These are phyloP conservation scores for Paragorgia papillata DNA, from an alignment of 92 coral and sea anemone genomes.

Conservation along the genomic window DNA sequence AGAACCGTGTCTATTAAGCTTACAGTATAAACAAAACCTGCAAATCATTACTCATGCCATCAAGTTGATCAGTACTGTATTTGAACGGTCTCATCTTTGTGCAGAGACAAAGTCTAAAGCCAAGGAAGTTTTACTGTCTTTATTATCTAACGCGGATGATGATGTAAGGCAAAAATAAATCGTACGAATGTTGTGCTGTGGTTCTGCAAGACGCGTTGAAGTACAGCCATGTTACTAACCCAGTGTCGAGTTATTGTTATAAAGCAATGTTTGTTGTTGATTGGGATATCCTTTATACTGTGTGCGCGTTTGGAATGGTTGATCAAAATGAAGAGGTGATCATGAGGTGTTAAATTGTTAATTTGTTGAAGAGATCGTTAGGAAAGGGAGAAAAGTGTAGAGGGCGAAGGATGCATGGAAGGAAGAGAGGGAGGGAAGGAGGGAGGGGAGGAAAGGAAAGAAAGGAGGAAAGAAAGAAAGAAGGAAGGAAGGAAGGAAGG, in stretches of 20 bases:
- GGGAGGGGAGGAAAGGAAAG: neutral
- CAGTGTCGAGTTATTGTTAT: slow-evolving; percentile 75
- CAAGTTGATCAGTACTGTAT: slow-evolving; percentile 61
- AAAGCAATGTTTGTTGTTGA: slow-evolving; percentile 74
- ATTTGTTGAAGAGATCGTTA: neutral
- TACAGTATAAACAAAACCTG: slow-evolving; percentile 77
- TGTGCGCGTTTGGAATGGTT: slow-evolving; percentile 88
- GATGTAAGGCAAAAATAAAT: slow-evolving; percentile 9
- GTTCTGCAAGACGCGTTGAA: slow-evolving; percentile 75
- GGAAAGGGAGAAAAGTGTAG: neutral
- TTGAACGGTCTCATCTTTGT: neutral
- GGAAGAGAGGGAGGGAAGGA: neutral
- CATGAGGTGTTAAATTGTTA: too few species aligned
- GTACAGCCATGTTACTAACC: slow-evolving; percentile 90
- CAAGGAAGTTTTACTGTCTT: slow-evolving; percentile 26
- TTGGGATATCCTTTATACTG: slow-evolving; percentile 63
- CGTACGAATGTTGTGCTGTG: slow-evolving; percentile 61
- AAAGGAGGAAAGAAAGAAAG: neutral
- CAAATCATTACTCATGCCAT: slow-evolving; percentile 73
- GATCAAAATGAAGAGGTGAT: slow-evolving; percentile 74
- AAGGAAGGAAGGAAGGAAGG: neutral
- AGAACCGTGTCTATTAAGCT: slow-evolving; percentile 60
- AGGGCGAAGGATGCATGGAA: neutral
- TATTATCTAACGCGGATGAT: slow-evolving; percentile 21
- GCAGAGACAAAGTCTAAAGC: neutral